Percentiles rank a stretch among this genome's conserved stretches.
Evolutionary conservation across 2,113 vertebrate species (phyloP).

Genomic region (Archilochus colubris): DNA sequence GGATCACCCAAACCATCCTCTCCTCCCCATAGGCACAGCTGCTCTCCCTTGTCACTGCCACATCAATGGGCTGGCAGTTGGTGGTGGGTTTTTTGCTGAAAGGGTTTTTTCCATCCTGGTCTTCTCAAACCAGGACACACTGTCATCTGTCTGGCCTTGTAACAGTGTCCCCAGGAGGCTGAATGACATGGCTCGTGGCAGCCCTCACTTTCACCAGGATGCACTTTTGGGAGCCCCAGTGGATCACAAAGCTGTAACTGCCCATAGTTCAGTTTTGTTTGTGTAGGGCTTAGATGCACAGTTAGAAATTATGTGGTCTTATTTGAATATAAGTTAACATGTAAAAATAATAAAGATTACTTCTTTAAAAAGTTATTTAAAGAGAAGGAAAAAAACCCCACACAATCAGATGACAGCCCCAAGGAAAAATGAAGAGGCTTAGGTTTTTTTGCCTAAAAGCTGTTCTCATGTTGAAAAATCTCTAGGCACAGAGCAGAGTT

Average conservation of each 20-base stretch:
- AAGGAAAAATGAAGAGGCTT: not conserved
- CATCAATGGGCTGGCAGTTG: too few species aligned
- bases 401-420: not conserved
- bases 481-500: not conserved
- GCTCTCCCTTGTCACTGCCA: too few species aligned
- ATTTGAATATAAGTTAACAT: not conserved
- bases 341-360: not conserved
- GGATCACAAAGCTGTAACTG: not conserved
- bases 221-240: not conserved
- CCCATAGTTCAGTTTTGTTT: not conserved
- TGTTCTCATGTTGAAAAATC: not conserved
- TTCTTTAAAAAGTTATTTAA: not conserved
- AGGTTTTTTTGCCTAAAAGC: not conserved
- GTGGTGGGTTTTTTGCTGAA: too few species aligned
- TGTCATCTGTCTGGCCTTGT: not conserved
- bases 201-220: accelerated
- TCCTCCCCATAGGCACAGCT: too few species aligned
- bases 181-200: accelerated
- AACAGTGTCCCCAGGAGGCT: not conserved
- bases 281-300: not conserved
- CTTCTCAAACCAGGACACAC: too few species aligned
- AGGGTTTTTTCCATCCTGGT: too few species aligned
- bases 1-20: too few species aligned
- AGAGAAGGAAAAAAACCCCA: not conserved
- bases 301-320: not conserved